Percentiles rank a stretch among this genome's conserved stretches.
phyloP scores from a whole-genome alignment of 2,888 invertebrate genomes.

The Protodeltote pygarga region DNA sequence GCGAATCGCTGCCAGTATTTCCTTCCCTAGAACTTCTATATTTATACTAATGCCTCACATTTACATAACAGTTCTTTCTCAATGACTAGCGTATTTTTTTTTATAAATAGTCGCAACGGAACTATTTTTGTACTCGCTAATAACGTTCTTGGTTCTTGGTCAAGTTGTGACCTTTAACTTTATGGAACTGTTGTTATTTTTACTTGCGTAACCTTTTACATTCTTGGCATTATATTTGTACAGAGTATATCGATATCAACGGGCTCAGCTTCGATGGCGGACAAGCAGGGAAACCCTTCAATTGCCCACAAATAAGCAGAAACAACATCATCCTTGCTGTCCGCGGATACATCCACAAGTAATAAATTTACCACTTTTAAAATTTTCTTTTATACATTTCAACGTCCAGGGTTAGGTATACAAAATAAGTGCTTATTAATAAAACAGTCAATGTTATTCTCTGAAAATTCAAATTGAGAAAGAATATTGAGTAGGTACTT shows the following conservation, averaged over 20 bases:
- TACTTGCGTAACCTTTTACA: slow-evolving; percentile 1
- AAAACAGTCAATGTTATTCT: too few relatives aligned
- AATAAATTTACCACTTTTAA: neutral
- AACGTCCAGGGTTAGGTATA: neutral
- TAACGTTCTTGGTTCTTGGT: neutral
- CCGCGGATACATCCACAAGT: slow-evolving; percentile 78
- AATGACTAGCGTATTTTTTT: slow-evolving; percentile 28
- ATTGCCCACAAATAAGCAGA: slow-evolving; percentile 75
- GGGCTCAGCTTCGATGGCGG: slow-evolving; percentile 89
- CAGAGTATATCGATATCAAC: slow-evolving; percentile 89
- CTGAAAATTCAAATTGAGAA: too few relatives aligned
- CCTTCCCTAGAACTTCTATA: slow-evolving; percentile 12
- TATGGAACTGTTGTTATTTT: slow-evolving; percentile 8
- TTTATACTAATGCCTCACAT: slow-evolving; percentile 27
- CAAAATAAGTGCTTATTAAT: too few relatives aligned
- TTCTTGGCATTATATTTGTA: slow-evolving; percentile 5
- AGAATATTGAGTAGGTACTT: too few relatives aligned
- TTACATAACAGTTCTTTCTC: slow-evolving; percentile 20
- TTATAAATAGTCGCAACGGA: slow-evolving; percentile 5
- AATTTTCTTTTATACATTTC: neutral
- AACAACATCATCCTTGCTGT: slow-evolving; percentile 86
- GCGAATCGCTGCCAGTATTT: slow-evolving; percentile 17
- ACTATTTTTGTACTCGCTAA: slow-evolving; percentile 16
- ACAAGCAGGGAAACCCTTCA: slow-evolving; percentile 88
- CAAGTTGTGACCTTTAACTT: slow-evolving; percentile 3